Percentiles rank a stretch among this genome's conserved stretches.
Evolutionary conservation across 2,113 vertebrate genomes (phyloP).

Genomic region (Corapipo altera): DNA sequence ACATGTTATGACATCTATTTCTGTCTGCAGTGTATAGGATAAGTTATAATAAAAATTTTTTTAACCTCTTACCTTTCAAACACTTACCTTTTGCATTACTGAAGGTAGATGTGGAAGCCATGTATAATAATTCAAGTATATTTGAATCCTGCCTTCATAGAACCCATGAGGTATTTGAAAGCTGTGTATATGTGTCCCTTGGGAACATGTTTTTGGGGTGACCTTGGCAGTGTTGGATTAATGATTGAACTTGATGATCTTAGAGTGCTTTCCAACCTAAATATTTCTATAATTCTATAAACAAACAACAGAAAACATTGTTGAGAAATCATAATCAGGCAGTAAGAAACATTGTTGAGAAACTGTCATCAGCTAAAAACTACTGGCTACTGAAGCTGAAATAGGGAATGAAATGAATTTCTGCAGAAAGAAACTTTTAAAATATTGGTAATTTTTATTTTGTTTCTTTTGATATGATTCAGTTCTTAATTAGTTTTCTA

Average conservation of each 20-base stretch:
- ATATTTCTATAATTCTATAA: background rate
- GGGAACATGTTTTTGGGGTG: background rate
- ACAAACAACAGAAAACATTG: background rate
- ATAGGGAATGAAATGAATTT: background rate
- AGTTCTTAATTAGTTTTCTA: background rate
- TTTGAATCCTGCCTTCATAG: background rate
- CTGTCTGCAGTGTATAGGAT: background rate
- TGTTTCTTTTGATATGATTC: background rate
- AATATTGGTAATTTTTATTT: background rate
- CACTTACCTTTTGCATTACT: background rate
- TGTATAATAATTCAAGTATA: fast-evolving
- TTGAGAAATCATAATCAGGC: background rate
- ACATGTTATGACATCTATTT: background rate
- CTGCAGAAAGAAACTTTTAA: background rate
- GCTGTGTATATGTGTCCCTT: background rate
- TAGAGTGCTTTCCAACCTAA: background rate
- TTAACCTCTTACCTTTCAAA: background rate
- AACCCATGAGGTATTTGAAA: background rate
- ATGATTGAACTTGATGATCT: background rate
- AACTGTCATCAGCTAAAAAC: background rate
- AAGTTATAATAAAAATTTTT: background rate
- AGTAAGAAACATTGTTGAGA: background rate
- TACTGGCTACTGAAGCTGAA: background rate
- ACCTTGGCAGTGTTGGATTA: background rate
- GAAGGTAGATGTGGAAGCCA: background rate